A percentile compares a stretch with the other conserved stretches of the same genome.
Conservation (phyloP, 2,797 vertebrate genomes). For the Spinus olivaceus region DNA sequence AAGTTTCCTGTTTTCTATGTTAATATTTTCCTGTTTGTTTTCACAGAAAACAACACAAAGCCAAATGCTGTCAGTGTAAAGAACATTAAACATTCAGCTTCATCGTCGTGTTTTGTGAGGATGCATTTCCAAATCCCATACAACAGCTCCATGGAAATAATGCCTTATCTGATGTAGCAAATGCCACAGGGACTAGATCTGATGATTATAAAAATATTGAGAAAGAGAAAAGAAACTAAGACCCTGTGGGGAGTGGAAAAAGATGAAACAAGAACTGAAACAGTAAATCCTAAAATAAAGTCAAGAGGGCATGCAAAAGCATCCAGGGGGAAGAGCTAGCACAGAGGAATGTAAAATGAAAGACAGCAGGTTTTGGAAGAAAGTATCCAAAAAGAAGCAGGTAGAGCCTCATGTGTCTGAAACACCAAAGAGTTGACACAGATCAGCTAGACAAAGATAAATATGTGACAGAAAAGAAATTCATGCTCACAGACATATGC, state of each 20-base stretch:
- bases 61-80: not conserved
- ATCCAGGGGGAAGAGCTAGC: not conserved
- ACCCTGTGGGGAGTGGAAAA: not conserved
- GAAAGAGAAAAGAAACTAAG: not conserved
- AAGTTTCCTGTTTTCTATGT: not conserved
- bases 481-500: not conserved
- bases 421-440: not conserved
- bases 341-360: not conserved
- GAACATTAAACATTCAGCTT: not conserved
- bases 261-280: not conserved
- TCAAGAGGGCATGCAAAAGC: not conserved
- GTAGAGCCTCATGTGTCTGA: not conserved
- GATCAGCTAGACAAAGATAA: not conserved
- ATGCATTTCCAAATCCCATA: not conserved
- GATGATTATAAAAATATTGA: not conserved
- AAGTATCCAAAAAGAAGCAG: not conserved
- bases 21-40: not conserved
- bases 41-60: not conserved
- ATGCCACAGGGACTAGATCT: not conserved
- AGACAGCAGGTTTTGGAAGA: not conserved
- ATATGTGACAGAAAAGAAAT: not conserved
- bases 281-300: not conserved
- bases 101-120: not conserved
- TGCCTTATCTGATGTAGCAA: not conserved
- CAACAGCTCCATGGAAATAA: not conserved